A percentile compares a stretch with the other conserved stretches of the same genome.
Evolutionary conservation across 2,888 invertebrate species (phyloP).

Genomic region (Nemotelus nigrinus): DNA sequence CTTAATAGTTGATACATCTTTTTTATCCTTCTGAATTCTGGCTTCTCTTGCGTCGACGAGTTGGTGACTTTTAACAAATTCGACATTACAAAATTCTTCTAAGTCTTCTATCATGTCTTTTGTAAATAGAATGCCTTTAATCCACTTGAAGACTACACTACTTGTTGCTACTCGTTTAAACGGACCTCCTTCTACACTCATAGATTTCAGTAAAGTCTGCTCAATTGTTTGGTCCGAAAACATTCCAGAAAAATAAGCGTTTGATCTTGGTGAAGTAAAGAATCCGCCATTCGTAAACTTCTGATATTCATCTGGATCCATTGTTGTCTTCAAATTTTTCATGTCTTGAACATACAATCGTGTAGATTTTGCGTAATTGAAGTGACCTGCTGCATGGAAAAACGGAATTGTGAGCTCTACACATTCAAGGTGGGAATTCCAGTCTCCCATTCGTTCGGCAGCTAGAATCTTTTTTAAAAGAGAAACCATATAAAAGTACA

Average conservation of each 20-base stretch:
- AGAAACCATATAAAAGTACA: not conserved
- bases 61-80: not conserved
- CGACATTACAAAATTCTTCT: not conserved
- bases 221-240: not conserved
- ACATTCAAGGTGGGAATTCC: not conserved
- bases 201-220: not conserved
- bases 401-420: not conserved
- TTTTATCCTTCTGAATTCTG: not conserved
- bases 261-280: not conserved
- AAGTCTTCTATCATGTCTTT: conserved; percentile 1
- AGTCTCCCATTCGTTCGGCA: not conserved
- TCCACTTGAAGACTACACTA: not conserved
- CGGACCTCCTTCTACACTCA: not conserved
- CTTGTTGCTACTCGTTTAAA: not conserved
- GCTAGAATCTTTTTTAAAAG: not conserved
- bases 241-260: not conserved
- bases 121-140: conserved; percentile 1
- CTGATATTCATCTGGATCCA: not conserved
- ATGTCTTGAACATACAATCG: not conserved
- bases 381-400: not conserved
- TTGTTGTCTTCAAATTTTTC: not conserved
- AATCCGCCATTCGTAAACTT: not conserved
- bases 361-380: not conserved
- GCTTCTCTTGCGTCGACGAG: not conserved
- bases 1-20: not conserved